Evolutionary conservation across 2,113 vertebrate species (phyloP).

Genomic region (Psammodynastes pulverulentus): DNA sequence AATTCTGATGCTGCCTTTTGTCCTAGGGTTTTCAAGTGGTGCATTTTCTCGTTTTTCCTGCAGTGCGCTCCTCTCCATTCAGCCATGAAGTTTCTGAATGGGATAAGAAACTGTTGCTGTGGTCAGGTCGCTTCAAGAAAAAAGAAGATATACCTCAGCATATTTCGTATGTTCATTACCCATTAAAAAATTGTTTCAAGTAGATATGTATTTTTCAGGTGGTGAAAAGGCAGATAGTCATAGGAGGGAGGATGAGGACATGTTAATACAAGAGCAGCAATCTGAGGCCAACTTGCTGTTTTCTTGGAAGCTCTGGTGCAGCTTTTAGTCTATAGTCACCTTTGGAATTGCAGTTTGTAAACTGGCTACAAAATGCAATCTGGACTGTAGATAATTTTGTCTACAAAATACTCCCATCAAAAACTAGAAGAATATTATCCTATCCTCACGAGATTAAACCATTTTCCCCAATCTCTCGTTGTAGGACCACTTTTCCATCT

Average conservation of each 20-base stretch:
- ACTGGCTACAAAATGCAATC: neutral
- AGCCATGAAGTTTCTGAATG: constrained; percentile 74
- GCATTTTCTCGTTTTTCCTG: neutral
- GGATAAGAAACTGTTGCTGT: constrained; percentile 83
- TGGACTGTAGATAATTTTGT: neutral
- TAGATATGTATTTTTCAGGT: neutral
- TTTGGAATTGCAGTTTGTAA: neutral
- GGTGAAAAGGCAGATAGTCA: neutral
- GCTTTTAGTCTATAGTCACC: neutral
- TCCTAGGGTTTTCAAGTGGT: neutral
- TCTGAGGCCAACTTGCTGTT: neutral
- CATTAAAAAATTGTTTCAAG: neutral
- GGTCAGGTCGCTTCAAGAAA: constrained; percentile 87
- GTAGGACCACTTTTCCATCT: neutral
- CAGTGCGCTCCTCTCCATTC: constrained; percentile 69
- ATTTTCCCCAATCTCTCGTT: neutral
- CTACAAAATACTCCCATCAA: neutral
- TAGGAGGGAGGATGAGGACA: neutral
- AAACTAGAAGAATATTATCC: neutral
- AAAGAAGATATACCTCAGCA: constrained; percentile 85
- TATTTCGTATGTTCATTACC: constrained; percentile 81
- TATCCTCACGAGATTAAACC: neutral
- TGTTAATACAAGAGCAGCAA: neutral
- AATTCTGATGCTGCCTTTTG: neutral
- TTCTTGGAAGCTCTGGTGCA: neutral